These are phyloP conservation scores for Spodoptera litura DNA, from an alignment of 1,140 invertebrate genomes.

Conservation along the genomic window DNA sequence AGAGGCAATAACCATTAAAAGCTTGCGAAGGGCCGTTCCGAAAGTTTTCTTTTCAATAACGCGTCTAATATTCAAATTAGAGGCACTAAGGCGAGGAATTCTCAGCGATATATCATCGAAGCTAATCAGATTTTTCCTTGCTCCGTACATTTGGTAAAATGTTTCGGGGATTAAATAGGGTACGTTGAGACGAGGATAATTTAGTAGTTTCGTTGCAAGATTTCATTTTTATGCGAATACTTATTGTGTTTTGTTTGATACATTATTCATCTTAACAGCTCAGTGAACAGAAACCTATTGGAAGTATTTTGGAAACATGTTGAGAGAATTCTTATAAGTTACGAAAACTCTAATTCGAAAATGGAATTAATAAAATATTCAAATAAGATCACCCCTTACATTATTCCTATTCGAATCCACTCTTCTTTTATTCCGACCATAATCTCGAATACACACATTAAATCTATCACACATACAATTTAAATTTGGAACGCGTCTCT, in stretches of 20 bases:
- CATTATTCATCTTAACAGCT: slow-evolving; percentile 25
- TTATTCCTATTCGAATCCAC: background rate
- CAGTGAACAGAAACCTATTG: slow-evolving; percentile 6
- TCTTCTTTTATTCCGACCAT: slow-evolving; percentile 18
- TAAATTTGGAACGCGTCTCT: slow-evolving; percentile 43
- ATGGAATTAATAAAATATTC: slow-evolving; percentile 28
- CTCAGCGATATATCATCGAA: slow-evolving; percentile 81
- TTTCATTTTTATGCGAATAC: slow-evolving; percentile 49
- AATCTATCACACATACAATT: slow-evolving; percentile 42
- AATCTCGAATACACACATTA: slow-evolving; percentile 36
- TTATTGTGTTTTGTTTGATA: slow-evolving; percentile 46
- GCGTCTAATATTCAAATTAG: slow-evolving; percentile 85
- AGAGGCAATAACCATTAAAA: slow-evolving; percentile 85
- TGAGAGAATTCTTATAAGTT: background rate
- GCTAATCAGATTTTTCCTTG: slow-evolving; percentile 83
- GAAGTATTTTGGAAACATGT: background rate
- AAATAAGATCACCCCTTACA: slow-evolving; percentile 20
- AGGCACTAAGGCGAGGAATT: slow-evolving; percentile 77
- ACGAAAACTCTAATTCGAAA: background rate
- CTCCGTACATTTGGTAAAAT: slow-evolving; percentile 67
- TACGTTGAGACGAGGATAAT: slow-evolving; percentile 58
- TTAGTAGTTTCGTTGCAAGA: slow-evolving; percentile 59
- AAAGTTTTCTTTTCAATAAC: slow-evolving; percentile 86
- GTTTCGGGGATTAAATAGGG: slow-evolving; percentile 69
- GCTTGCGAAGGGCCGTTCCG: slow-evolving; percentile 74